Base-by-base conservation (phyloP, 1,140 invertebrate genomes). In the Nixonia krombeini region DNA sequence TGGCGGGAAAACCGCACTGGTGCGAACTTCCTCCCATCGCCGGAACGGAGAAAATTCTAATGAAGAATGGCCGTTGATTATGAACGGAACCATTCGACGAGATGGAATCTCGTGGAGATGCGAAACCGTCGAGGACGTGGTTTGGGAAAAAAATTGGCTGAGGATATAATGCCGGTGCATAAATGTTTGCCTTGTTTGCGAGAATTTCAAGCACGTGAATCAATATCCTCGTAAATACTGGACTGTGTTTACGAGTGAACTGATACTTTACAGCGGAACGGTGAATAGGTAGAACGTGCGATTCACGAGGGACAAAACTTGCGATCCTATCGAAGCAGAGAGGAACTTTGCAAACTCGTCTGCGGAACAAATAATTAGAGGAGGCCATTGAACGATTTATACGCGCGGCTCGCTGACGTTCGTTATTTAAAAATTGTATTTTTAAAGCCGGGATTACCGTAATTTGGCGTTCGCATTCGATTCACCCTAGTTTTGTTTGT, bases 1-100 rank as follows among this genome's bases (percentile, higher is more conserved):
- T 82, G 78, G 76, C 76, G 78, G 76, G 78, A 81, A 83, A 81
- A 75, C 69, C 66, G 65, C 68, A 73, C 58, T 46, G 51, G 58
- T 52, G 69, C 61, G 68, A 72, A 46, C 50, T 72, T 78, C 63
- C 59, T 73, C 69, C 56, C 68, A 61, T 55, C 45, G 37, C 29
- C n/a, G 44, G 55, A 59, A 70, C 44, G 29, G 44, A 63, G 25
- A 70, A 50, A 67, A 59, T 46, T 55, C 62, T 23, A 23, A 29
- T 31, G 35, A 66, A 41, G 25, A 50, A 45, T 52, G 25, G 37
- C 25, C 15, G 0, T 13, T 46, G 17, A 29, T 46, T 57, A 47
- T 58, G 37, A 15, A 9, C n/a, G n/a, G n/a, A n/a, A n/a, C n/a
- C n/a, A n/a, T n/a, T n/a, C n/a, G n/a, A n/a, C n/a, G n/a, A n/a